Base-by-base conservation (phyloP, 2,797 vertebrate genomes). In the Notoglanidium macrostoma region DNA sequence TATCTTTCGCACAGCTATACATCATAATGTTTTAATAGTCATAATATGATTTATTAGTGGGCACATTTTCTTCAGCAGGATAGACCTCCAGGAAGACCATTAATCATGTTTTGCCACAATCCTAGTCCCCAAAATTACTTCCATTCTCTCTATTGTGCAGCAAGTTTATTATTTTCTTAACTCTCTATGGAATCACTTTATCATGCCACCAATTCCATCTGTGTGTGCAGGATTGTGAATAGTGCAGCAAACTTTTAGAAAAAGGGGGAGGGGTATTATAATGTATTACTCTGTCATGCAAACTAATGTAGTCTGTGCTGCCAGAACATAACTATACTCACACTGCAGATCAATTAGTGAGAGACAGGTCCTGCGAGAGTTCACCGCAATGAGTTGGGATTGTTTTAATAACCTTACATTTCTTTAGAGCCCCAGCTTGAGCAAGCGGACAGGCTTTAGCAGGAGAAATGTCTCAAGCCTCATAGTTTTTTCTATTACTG, bases 11-110 rank as follows among this genome's bases (percentile, higher is more conserved):
- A 89, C 87, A 23, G 91, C 92, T 88, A 95, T 96, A 92, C 92
- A 95, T 96, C 95, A 96, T 92, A 92, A 93, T 92, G 93, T 91
- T 93, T 95, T 94, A 95, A 95, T 95, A 94, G 93, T 86, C 93
- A 95, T 95, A 95, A 95, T 93, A 92, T 95, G 96, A 96, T 95
- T 95, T 96, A 96, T 96, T 92, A 87, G 92, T 76, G n/a, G 85
- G 88, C 89, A 89, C 73, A 87, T 89, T 93, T 92, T 92, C 90
- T 92, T 88, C 86, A 87, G 89, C 91, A 93, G 92, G 88, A 93
- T 92, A 92, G 93, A 95, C 94, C 94, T 94, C 93, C 93, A 91
- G 92, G 89, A 90, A 89, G 90, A 92, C 91, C 92, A 95, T 96
- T 95, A 93, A 96, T 96, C 95, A 95, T 93, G 91, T 89, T 91